Conservation (phyloP, 2,797 vertebrate genomes). For the Fratercula arctica region DNA sequence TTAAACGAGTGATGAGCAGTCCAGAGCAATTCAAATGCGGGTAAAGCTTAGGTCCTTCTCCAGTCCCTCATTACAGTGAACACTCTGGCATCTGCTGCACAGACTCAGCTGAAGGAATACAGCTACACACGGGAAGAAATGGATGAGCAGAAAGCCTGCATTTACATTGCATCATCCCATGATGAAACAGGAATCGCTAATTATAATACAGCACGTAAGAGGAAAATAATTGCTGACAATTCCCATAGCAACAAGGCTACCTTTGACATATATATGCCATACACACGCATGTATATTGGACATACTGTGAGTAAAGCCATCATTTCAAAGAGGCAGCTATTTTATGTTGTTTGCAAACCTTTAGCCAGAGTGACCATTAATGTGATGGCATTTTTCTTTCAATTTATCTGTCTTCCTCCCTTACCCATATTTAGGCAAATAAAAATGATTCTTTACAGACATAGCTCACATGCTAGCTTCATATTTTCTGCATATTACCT, state of each 20-base stretch:
- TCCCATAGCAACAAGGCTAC: conserved; percentile 42
- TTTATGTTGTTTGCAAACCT: conserved; percentile 69
- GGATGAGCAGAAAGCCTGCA: conserved; percentile 26
- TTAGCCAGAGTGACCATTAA: conserved; percentile 48
- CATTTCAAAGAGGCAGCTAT: conserved; percentile 57
- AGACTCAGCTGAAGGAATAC: conserved; percentile 67
- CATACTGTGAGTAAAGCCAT: conserved; percentile 46
- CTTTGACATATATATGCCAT: background rate
- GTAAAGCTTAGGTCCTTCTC: conserved; percentile 73
- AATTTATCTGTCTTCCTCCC: conserved; percentile 62
- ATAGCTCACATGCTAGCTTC: conserved; percentile 44
- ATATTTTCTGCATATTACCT: conserved; percentile 68
- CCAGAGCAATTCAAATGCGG: conserved; percentile 75
- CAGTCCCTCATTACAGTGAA: conserved; percentile 69
- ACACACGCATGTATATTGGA: background rate
- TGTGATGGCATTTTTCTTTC: conserved; percentile 68
- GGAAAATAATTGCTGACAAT: conserved; percentile 39
- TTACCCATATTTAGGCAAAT: conserved; percentile 72
- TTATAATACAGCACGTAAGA: conserved; percentile 62
- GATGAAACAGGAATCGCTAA: conserved; percentile 65
- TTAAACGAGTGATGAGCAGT: conserved; percentile 76
- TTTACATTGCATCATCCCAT: conserved; percentile 68
- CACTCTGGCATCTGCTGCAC: conserved; percentile 65
- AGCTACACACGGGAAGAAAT: conserved; percentile 69
- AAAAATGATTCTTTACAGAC: conserved; percentile 71